A percentile compares a stretch with the other conserved stretches of the same genome.
phyloP scores from a whole-genome alignment of 2,888 invertebrate genomes.

The Cephus nigrinus region DNA sequence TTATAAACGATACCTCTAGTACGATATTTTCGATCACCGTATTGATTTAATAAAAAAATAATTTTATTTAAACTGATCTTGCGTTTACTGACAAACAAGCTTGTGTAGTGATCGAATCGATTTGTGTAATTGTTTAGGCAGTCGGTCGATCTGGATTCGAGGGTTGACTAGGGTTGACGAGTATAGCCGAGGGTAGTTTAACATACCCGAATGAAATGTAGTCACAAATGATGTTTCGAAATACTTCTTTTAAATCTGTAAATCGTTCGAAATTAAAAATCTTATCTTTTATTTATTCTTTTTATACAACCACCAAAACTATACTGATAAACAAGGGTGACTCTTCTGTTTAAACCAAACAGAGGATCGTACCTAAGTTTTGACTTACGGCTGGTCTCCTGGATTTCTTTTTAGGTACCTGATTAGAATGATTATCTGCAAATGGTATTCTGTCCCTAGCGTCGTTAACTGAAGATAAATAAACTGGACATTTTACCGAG shows the following conservation, averaged over 20 bases:
- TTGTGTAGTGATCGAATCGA: not conserved
- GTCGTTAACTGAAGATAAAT: not conserved
- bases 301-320: not conserved
- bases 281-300: not conserved
- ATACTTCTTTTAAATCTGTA: not conserved
- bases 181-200: not conserved
- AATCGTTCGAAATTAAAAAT: not conserved
- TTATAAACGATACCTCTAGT: not conserved
- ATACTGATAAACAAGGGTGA: not conserved
- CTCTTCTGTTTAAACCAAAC: not conserved
- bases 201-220: not conserved
- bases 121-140: not conserved
- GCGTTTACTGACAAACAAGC: not conserved
- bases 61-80: not conserved
- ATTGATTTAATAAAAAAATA: not conserved
- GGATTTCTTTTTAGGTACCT: not conserved
- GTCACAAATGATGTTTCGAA: not conserved
- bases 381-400: not conserved
- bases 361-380: not conserved
- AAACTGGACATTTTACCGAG: not conserved
- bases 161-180: not conserved
- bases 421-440: not conserved
- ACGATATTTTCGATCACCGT: not conserved
- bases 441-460: not conserved
- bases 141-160: not conserved